Evolutionary conservation across 2,888 invertebrate genomes (phyloP), one percentile per base, ranked within the genome.

Genomic region (Lamellibrachia satsuma): DNA sequence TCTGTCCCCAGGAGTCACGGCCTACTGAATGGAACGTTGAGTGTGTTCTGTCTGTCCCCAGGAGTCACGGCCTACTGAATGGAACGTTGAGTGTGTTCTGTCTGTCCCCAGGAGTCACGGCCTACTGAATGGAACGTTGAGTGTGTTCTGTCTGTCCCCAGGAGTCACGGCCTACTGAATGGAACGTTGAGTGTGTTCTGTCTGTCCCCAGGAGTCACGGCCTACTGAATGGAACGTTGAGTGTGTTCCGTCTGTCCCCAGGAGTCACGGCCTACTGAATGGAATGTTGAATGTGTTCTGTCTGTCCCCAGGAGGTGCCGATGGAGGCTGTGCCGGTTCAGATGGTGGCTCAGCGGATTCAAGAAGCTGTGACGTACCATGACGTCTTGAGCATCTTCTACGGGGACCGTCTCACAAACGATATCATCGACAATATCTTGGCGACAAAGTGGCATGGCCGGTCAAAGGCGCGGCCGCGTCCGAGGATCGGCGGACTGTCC

Each of bases 401-500:
- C 90, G 92, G 93, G 15, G 90, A 52, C n/a, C 57, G 90, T 11
- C 90, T 93, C 52, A 90, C 92, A 39, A 90, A 93, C 55, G 92
- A 92, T 15, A 90, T 90, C 90, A 93, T 93, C 27, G 93, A 93
- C 60, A 55, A 55, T 51, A 92, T 93, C 51, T 51, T 93, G 57
- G 55, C 93, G 22, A 57, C 92, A 9, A 39, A 92, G 27, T 90
- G 91, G 52, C 91, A 91, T 39, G 57, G 52, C 90, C 91, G 51
- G 39, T 91, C 51, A 4, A 91, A 52, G 7, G 90, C 90, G 7
- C 52, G 92, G 52, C 92, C 91, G 0, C 52, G 92, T 9, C 93
- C 93, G 15, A 52, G 93, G 90, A 93, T 93, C n/a, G 93, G 93
- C 52, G 93, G 93, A 6, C 92, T 93, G 22, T 92, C 90, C 52